These are phyloP conservation scores for Myathropa florea DNA, from an alignment of 2,888 invertebrate species.

Conservation along the genomic window DNA sequence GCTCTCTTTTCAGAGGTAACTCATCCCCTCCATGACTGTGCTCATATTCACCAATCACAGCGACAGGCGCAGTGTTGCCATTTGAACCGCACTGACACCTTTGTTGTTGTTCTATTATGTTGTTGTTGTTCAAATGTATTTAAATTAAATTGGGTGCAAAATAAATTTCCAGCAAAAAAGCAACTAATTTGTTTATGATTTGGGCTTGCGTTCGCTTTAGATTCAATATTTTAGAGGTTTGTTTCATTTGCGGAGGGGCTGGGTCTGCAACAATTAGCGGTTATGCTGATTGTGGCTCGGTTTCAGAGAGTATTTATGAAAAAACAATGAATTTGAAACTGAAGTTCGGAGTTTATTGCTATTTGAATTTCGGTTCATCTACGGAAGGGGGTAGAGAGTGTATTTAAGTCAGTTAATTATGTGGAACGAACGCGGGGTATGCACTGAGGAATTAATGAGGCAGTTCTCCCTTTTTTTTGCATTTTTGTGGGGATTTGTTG, in stretches of 20 bases:
- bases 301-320: constrained; percentile 31
- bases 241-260: constrained; percentile 33
- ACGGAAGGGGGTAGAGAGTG: not conserved
- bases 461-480: constrained; percentile 49
- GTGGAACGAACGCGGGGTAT: constrained; percentile 52
- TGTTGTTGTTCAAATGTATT: not conserved
- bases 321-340: constrained; percentile 35
- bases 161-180: constrained; percentile 14
- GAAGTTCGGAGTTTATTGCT: constrained; percentile 44
- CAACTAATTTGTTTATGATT: not conserved
- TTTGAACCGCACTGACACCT: constrained; percentile 9
- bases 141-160: constrained; percentile 40
- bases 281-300: constrained; percentile 45
- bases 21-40: constrained; percentile 44
- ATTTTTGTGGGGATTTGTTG: constrained; percentile 59
- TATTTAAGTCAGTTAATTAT: constrained; percentile 62
- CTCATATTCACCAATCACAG: constrained; percentile 51
- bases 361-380: constrained; percentile 10
- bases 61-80: constrained; percentile 59
- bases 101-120: not conserved
- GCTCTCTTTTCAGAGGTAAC: constrained; percentile 33
- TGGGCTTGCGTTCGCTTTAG: constrained; percentile 42
- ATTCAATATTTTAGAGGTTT: not conserved
- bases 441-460: constrained; percentile 59
- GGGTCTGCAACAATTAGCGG: constrained; percentile 65